Percentiles rank a stretch among this genome's conserved stretches.
Evolutionary conservation across 2,797 vertebrate genomes (phyloP).

Genomic region (Gephyroberyx darwinii): DNA sequence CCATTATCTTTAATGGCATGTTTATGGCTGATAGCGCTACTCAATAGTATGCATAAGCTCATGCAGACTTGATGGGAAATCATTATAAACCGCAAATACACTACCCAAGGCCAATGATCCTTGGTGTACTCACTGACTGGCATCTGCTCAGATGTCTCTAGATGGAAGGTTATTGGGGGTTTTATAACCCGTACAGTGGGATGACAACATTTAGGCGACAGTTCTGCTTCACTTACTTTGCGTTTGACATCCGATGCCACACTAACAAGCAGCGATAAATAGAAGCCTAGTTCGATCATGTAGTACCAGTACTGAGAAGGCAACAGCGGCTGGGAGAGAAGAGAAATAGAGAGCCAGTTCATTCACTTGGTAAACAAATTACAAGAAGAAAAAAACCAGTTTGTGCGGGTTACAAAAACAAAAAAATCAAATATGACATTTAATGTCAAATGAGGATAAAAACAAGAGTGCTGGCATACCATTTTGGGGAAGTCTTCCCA

Average conservation of each 20-base stretch:
- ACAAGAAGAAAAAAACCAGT: neutral
- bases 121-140: conserved; percentile 20
- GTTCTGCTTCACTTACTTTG: conserved; percentile 85
- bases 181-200: neutral
- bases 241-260: conserved; percentile 93
- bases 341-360: neutral
- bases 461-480: conserved; percentile 73
- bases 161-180: conserved; percentile 18
- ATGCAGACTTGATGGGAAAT: conserved; percentile 42
- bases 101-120: conserved; percentile 1
- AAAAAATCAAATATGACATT: neutral
- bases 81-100: conserved; percentile 39
- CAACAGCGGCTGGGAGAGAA: conserved; percentile 81
- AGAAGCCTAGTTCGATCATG: conserved; percentile 95
- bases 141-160: conserved; percentile 4
- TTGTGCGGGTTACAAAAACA: neutral
- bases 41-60: conserved; percentile 30
- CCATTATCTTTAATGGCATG: conserved; percentile 1
- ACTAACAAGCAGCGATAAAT: conserved; percentile 92
- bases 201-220: neutral
- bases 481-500: conserved; percentile 93
- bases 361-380: neutral
- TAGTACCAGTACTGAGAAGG: conserved; percentile 93
- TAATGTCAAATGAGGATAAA: neutral
- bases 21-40: conserved; percentile 25